Percentiles rank a stretch among this genome's conserved stretches.
Evolutionary conservation across 2,113 vertebrate species (phyloP).

Genomic region (Ovis aries): ARS-UI_Ramb_v3.0 NC_056078.1:5970001-5970500

Average conservation of each 20-base stretch:
- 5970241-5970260: background rate
- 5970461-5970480: fast-evolving
- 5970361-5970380: background rate
- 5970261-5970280: fast-evolving
- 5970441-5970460: too few species aligned
- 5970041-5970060: background rate
- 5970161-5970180: background rate
- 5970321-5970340: background rate
- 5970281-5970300: background rate
- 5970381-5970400: background rate
- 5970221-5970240: background rate
- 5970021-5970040: background rate
- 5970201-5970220: background rate
- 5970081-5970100: background rate
- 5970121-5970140: background rate
- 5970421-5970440: background rate
- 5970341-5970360: background rate
- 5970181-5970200: background rate
- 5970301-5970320: background rate
- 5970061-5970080: background rate
- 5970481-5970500: fast-evolving
- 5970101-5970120: background rate
- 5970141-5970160: background rate
- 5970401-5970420: background rate
- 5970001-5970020: background rate